Evolutionary conservation across 2,113 vertebrate species (phyloP).

Genomic region (Anoplopoma fimbria): DNA sequence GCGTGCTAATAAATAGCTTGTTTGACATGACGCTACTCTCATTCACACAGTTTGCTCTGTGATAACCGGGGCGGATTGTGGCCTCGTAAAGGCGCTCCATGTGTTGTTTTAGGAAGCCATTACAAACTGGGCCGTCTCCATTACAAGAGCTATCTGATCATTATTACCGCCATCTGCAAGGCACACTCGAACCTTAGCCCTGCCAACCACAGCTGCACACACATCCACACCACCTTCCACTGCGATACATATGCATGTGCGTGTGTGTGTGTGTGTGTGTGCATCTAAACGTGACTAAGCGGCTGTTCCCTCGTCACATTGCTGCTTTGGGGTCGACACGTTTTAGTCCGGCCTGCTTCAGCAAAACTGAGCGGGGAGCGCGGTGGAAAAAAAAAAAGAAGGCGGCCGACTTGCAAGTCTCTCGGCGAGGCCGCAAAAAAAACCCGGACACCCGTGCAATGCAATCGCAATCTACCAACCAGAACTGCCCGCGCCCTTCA

Average conservation of each 20-base stretch:
- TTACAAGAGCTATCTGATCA: constrained; percentile 82
- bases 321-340: constrained; percentile 61
- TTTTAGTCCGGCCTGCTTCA: constrained; percentile 17
- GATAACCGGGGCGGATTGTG: constrained; percentile 74
- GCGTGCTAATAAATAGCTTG: constrained; percentile 77
- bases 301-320: constrained; percentile 71
- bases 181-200: constrained; percentile 78
- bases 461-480: constrained; percentile 62
- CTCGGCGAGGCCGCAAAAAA: neutral
- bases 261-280: constrained; percentile 8
- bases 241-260: neutral
- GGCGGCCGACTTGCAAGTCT: constrained; percentile 23
- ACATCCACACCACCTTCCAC: constrained; percentile 46
- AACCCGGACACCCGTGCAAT: constrained; percentile 55
- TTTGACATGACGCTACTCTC: constrained; percentile 72
- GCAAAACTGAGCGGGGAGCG: constrained; percentile 24
- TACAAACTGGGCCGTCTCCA: constrained; percentile 78
- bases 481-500: constrained; percentile 71
- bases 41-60: constrained; percentile 69
- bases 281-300: constrained; percentile 61
- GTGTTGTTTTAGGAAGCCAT: constrained; percentile 83
- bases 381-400: constrained; percentile 5
- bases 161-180: constrained; percentile 83
- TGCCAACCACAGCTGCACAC: constrained; percentile 74
- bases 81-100: constrained; percentile 79